phyloP scores from a whole-genome alignment of 2,888 invertebrate species.

The Campoletis raptor region DNA sequence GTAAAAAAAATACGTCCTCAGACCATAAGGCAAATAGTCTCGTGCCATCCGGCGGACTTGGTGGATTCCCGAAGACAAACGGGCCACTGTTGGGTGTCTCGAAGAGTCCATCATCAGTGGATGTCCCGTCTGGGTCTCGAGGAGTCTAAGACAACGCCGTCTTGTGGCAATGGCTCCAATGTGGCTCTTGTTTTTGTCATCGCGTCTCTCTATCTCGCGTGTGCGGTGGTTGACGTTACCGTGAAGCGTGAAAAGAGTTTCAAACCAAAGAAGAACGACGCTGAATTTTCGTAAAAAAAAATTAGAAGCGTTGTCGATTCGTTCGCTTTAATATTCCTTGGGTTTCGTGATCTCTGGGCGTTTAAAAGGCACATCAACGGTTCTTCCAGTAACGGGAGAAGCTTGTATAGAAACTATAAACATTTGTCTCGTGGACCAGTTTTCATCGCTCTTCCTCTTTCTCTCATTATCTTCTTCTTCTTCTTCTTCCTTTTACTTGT shows the following conservation, averaged over 20 bases:
- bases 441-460: constrained; percentile 46
- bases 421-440: constrained; percentile 69
- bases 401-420: constrained; percentile 63
- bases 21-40: constrained; percentile 52
- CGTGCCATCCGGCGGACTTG: constrained; percentile 69
- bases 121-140: constrained; percentile 41
- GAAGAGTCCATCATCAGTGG: constrained; percentile 47
- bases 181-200: constrained; percentile 67
- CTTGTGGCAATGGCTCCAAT: constrained; percentile 40
- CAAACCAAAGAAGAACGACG: constrained; percentile 10
- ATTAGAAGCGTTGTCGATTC: neutral
- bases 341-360: neutral
- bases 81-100: constrained; percentile 70
- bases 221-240: constrained; percentile 62
- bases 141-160: constrained; percentile 42
- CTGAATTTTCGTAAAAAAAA: constrained; percentile 33
- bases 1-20: constrained; percentile 55
- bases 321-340: neutral
- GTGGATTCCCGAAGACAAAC: constrained; percentile 71
- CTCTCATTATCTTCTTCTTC: neutral
- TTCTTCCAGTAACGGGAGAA: constrained; percentile 71
- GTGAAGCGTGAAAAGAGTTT: constrained; percentile 66
- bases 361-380: constrained; percentile 5
- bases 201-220: constrained; percentile 24
- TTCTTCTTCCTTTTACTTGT: neutral